Base-by-base conservation (phyloP, 2,888 invertebrate species). In the Drosophila bunnanda region DNA sequence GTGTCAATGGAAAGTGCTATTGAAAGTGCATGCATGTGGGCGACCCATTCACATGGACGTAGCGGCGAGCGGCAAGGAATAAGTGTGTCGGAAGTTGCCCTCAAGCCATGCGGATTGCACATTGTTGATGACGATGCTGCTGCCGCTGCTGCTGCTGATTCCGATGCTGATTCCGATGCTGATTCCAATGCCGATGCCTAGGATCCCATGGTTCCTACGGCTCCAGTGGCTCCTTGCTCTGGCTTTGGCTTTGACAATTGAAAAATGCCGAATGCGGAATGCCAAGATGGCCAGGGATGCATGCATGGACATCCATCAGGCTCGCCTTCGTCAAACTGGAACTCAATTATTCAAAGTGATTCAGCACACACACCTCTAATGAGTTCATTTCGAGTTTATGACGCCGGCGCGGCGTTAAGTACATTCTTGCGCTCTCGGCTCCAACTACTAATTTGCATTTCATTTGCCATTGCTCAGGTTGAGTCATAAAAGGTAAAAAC, bases 1-100 rank as follows among this genome's bases (percentile, higher is more conserved):
- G 79, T 80, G 83, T 80, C 80, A 80, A 78, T 80, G 76, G 80
- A 83, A 80, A 80, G 83, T 83, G 83, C 81, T 85, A 78, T 82
- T 82, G 77, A 76, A 76, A 76, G 70, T 78, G 76, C 68, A 68
- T 74, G 66, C 70, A 56, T 71, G 79, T 76, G 70, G 71, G 76
- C 64, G 61, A 79, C 41, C 66, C 77, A 80, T 75, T 67, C 68
- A 74, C 55, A 44, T 44, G 46, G 17, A 73, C 48, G 41, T 62
- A 22, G 36, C 6, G 41, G 41, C 60, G 20, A 20, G 13, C 62
- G 50, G 64, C 65, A 71, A 76, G 78, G 75, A 82, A 78, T 76
- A 82, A 82, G 78, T 82, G 75, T 82, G 84, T 78, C 80, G 80
- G 81, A 83, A 81, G 81, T 80, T 75, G 80, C 83, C 79, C 77